Conservation (phyloP, 2,888 invertebrate species). For the Polyommatus iphigenia region DNA sequence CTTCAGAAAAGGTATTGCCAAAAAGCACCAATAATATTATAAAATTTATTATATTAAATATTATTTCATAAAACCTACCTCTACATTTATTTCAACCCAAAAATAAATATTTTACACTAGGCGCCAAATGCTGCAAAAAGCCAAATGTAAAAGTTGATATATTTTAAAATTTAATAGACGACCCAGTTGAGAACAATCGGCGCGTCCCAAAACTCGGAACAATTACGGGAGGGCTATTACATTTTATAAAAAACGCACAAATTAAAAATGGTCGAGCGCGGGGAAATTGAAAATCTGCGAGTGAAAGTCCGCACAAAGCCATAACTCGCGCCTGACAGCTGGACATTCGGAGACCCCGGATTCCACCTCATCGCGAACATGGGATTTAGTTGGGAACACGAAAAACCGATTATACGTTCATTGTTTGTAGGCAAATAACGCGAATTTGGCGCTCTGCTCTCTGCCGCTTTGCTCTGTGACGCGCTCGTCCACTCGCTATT, state of each 20-base stretch:
- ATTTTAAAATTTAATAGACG: conserved; percentile 30
- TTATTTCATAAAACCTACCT: not conserved
- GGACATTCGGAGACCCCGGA: conserved; percentile 58
- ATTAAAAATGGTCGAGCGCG: conserved; percentile 70
- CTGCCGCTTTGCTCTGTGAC: conserved; percentile 51
- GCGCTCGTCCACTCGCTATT: conserved; percentile 60
- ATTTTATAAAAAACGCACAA: conserved; percentile 71
- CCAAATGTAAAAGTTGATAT: conserved; percentile 9
- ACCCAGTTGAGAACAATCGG: conserved; percentile 52
- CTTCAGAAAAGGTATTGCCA: too few relatives aligned
- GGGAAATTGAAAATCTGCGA: conserved; percentile 70
- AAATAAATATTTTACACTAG: not conserved
- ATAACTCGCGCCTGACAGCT: conserved; percentile 70
- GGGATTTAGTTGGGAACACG: conserved; percentile 67
- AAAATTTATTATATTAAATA: not conserved
- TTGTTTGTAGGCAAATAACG: conserved; percentile 62
- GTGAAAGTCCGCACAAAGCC: conserved; percentile 73
- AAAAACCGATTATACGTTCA: conserved; percentile 70
- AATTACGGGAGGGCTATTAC: conserved; percentile 61
- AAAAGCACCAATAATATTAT: too few relatives aligned
- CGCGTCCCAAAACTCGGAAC: conserved; percentile 53
- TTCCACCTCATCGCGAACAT: conserved; percentile 53
- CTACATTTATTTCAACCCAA: not conserved
- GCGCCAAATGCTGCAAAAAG: not conserved
- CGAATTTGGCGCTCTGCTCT: conserved; percentile 42